These are phyloP conservation scores for Acleris literana DNA, from an alignment of 2,888 invertebrate species.

Conservation along the genomic window DNA sequence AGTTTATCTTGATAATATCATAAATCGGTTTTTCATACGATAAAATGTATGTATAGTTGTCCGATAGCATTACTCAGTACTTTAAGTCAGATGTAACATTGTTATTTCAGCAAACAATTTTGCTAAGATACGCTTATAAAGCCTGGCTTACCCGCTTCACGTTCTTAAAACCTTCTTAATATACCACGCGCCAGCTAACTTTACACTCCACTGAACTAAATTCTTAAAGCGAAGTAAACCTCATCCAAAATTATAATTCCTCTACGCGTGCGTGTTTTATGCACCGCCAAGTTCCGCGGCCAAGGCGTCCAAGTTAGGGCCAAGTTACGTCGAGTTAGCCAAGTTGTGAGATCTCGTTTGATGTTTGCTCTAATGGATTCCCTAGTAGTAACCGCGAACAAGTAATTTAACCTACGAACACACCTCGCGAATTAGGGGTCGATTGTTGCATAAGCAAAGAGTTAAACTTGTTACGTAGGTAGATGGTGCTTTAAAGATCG, in stretches of 20 bases:
- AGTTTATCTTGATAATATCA: no score
- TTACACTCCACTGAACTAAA: not conserved
- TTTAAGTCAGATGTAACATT: no score
- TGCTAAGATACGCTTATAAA: no score
- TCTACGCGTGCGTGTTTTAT: constrained; percentile 24
- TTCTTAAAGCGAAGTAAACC: constrained; percentile 1
- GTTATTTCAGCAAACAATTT: no score
- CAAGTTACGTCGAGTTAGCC: constrained; percentile 20
- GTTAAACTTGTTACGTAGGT: no score
- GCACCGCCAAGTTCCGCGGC: constrained; percentile 27
- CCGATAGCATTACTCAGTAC: no score
- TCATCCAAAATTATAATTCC: constrained; percentile 14
- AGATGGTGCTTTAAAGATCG: no score
- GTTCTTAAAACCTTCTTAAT: constrained; percentile 1
- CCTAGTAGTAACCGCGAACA: constrained; percentile 50
- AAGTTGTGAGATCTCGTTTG: constrained; percentile 46
- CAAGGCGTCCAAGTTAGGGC: constrained; percentile 21
- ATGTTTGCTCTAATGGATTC: constrained; percentile 51
- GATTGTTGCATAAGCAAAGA: not conserved
- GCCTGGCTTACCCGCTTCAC: not conserved
- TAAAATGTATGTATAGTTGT: no score
- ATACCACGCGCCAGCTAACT: not conserved
- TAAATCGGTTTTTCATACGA: no score
- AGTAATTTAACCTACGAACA: constrained; percentile 51
- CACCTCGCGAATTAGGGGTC: constrained; percentile 10